phyloP scores from a whole-genome alignment of 2,888 invertebrate species.

The Byasa hedistus region DNA sequence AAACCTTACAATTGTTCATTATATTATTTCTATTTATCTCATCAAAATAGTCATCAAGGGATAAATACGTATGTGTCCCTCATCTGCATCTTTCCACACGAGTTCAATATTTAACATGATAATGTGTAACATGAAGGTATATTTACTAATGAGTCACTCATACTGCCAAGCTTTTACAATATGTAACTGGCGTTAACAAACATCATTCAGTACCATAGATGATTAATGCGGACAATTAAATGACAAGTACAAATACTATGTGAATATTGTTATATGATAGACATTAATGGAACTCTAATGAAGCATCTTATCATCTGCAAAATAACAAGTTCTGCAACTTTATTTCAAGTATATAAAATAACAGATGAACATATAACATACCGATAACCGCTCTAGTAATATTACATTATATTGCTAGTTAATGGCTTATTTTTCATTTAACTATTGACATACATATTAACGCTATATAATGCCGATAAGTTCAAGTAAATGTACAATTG shows the following conservation, averaged over 20 bases:
- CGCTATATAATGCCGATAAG: too few relatives aligned
- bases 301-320: background rate
- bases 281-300: background rate
- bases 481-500: too few relatives aligned
- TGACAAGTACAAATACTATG: conserved; percentile 15
- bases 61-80: background rate
- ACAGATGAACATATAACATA: background rate
- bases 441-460: too few relatives aligned
- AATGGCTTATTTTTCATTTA: too few relatives aligned
- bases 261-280: conserved; percentile 9
- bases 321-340: background rate
- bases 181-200: conserved; percentile 22
- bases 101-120: conserved; percentile 28
- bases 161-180: conserved; percentile 24
- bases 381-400: background rate
- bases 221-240: conserved; percentile 13
- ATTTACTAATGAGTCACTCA: conserved; percentile 24
- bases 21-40: background rate
- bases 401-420: background rate
- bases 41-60: background rate
- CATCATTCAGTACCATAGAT: conserved; percentile 17
- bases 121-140: conserved; percentile 11
- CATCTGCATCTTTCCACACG: conserved; percentile 8
- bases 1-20: background rate
- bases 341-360: background rate